Evolutionary conservation across 30 jellyfish, hydroid and myxozoan species (phyloP), one percentile per base, ranked within the genome.

Genomic region (Aurelia aurita): DNA sequence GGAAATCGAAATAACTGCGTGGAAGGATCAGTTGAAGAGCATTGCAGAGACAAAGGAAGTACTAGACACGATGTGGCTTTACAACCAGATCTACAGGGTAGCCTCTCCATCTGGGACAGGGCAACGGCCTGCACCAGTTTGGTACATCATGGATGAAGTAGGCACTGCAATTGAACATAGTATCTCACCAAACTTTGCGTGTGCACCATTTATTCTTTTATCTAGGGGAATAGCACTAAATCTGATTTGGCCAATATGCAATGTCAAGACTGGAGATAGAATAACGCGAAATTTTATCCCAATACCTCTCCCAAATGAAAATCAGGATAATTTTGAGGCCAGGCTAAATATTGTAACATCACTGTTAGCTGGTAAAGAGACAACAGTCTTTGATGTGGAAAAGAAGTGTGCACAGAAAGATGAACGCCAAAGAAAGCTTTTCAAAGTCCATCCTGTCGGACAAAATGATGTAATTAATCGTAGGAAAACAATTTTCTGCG

Each of bases 141-240:
- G 98, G 98, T 91, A 91, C 59, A 71, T 91, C 5, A 85, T 91
- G 96, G 95, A 91, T 80, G 98, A 87, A 70, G 87, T 79, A 8
- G 98, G 98, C 5, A 34, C 91, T 26, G 92, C 96, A 3, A 63
- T 91, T 18, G 63, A 68, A 10, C 98, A 91, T 47, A 81, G 86
- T 78, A 26, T 27, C 14, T 72, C 87, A 49, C 96, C 98, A 32
- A 86, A 85, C 72, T 85, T 91, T 51, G 87, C 88, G 26, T 85
- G 96, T 61, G 32, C 92, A 26, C 96, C 96, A 28, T 88, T 91
- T 60, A 70, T 86, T 81, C 59, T 77, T 27, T 65, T 71, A 9
- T 19, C 74, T 29, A 76, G 71, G 43, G 88, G 91, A 18, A 27
- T 68, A 18, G 91, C 88, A 6, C 46, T 64, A 46, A 85, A 86